These are phyloP conservation scores for Adelognathus sp. DNA, from an alignment of 2,888 invertebrate genomes.

Conservation along the genomic window DNA sequence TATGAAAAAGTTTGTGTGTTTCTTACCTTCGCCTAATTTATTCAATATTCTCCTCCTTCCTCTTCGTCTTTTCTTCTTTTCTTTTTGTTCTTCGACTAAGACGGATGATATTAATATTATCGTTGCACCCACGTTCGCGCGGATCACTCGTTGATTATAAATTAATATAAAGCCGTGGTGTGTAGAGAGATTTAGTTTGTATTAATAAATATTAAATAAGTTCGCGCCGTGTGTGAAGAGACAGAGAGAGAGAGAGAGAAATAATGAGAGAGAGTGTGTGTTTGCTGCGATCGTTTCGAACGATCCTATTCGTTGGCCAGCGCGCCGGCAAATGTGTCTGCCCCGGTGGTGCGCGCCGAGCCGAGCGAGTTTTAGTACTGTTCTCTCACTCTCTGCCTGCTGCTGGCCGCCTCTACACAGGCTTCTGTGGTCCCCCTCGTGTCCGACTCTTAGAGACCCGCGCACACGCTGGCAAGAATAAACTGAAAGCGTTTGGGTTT, in stretches of 20 bases:
- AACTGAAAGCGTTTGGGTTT: constrained; percentile 60
- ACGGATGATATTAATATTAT: background rate
- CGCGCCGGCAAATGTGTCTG: constrained; percentile 55
- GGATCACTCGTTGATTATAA: constrained; percentile 2
- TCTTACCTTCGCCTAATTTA: no score
- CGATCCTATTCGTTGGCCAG: constrained; percentile 45
- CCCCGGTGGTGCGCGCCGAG: constrained; percentile 30
- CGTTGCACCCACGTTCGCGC: constrained; percentile 7
- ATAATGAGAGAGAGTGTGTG: no score
- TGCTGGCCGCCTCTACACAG: background rate
- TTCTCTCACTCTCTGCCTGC: constrained; percentile 12
- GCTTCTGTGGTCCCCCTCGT: no score
- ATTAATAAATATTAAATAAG: background rate
- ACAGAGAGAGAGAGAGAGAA: no score
- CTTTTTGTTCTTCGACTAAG: no score
- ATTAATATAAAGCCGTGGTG: no score
- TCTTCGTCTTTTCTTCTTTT: no score
- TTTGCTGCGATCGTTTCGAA: background rate
- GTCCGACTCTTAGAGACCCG: background rate
- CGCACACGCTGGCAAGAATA: constrained; percentile 62
- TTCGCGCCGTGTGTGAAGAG: background rate
- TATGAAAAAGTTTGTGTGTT: no score
- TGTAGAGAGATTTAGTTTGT: no score
- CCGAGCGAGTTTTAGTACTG: no score
- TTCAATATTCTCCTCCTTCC: background rate